phyloP scores from a whole-genome alignment of 1,140 invertebrate species.

The Listronotus oregonensis region DNA sequence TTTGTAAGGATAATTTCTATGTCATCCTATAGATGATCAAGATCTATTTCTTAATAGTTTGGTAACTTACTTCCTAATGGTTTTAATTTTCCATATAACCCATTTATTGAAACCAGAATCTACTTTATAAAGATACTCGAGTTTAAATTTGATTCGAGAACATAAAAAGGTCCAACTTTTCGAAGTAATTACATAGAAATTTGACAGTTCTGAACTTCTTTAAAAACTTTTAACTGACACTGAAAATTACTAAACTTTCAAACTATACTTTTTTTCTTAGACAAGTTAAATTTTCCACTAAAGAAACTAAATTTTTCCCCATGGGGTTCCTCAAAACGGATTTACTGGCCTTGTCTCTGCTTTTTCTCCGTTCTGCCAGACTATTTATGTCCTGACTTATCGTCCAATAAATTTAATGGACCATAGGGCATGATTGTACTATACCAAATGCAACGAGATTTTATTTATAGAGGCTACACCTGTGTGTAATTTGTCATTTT shows the following conservation, averaged over 20 bases:
- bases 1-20: too few species aligned
- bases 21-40: too few species aligned
- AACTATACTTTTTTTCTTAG: conserved; percentile 2
- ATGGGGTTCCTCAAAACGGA: conserved; percentile 31
- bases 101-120: too few species aligned
- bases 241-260: conserved; percentile 2
- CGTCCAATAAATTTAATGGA: conserved; percentile 43
- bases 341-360: conserved; percentile 31
- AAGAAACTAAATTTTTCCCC: conserved; percentile 16
- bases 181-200: too few species aligned
- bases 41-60: too few species aligned
- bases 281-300: conserved; percentile 13
- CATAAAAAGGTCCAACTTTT: too few species aligned
- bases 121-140: too few species aligned
- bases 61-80: too few species aligned
- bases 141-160: too few species aligned
- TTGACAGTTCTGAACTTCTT: too few species aligned
- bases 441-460: conserved; percentile 8
- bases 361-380: conserved; percentile 26
- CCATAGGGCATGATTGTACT: conserved; percentile 38
- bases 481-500: too few species aligned
- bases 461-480: conserved; percentile 17
- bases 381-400: conserved; percentile 40
- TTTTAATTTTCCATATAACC: too few species aligned
- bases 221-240: not conserved